Conservation (phyloP, 2,797 vertebrate genomes). For the Chaetodon trifasciatus region DNA sequence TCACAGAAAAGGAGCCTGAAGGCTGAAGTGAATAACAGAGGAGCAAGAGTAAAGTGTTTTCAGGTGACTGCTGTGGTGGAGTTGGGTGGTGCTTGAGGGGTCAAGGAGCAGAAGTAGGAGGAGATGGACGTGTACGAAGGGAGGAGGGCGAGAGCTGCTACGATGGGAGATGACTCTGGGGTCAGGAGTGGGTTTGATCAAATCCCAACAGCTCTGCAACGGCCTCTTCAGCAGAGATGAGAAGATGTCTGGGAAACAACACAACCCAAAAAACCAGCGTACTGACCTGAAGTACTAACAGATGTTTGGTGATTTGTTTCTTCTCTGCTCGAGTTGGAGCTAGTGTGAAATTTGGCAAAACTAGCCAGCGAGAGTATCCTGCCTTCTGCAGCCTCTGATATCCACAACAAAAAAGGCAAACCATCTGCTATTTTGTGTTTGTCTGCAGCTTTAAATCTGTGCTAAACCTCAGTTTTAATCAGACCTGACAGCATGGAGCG, state of each 20-base stretch:
- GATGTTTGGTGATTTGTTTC: slow-evolving; percentile 35
- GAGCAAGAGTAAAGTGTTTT: slow-evolving; percentile 39
- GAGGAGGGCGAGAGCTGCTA: slow-evolving; percentile 17
- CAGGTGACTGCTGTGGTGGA: slow-evolving; percentile 47
- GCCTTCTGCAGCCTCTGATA: slow-evolving; percentile 8
- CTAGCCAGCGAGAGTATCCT: neutral
- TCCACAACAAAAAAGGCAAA: slow-evolving; percentile 25
- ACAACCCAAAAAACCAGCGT: neutral
- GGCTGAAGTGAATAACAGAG: slow-evolving; percentile 48
- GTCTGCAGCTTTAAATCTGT: slow-evolving; percentile 24
- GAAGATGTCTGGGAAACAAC: neutral
- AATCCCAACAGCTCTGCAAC: slow-evolving; percentile 31
- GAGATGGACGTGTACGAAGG: slow-evolving; percentile 41
- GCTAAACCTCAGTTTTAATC: slow-evolving; percentile 8
- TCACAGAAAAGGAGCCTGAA: slow-evolving; percentile 31
- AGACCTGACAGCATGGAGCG: slow-evolving; percentile 22
- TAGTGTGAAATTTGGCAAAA: slow-evolving; percentile 23
- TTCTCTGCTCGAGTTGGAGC: neutral
- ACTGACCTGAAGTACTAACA: slow-evolving; percentile 15
- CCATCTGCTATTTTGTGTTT: slow-evolving; percentile 39
- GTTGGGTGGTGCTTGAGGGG: slow-evolving; percentile 9
- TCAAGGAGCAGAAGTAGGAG: slow-evolving; percentile 48
- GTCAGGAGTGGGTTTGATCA: slow-evolving; percentile 38
- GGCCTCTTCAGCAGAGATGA: slow-evolving; percentile 2
- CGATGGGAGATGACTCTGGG: slow-evolving; percentile 9